Evolutionary conservation across 2,888 invertebrate species (phyloP), one percentile per base, ranked within the genome.

Genomic region (Limenitis camilla): DNA sequence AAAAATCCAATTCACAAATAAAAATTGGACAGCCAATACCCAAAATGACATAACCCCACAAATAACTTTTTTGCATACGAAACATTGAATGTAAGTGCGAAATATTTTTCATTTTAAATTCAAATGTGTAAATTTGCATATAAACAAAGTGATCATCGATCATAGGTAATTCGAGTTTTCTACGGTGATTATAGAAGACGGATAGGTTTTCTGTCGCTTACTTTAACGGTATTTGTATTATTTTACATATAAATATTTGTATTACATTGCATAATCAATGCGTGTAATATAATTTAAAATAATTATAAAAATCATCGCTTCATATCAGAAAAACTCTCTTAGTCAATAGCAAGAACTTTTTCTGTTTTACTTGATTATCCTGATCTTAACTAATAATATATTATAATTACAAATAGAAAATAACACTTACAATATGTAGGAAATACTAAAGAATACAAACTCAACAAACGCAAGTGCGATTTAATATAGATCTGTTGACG

Each of bases 91-190:
- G 81, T 71, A 71, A 64, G 61, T 61, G 76, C 72, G 76, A 76
- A 76, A 81, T 80, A 83, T 61, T 59, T 68, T 68, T 66, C 68
- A 82, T 85, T 85, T 84, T 78, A 76, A 81, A 77, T 81, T 83
- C 81, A 83, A 83, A 85, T 85, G 65, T 66, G 70, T 62, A 64
- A 72, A 85, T 86, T 86, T 83, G 79, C 86, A 86, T 86, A 81
- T 83, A 85, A 77, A 86, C 78, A 78, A 80, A 76, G 71, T 72
- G 64, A 75, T 78, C 72, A 80, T 78, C 76, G 74, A 83, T 83
- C 79, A 80, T 58, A 57, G 64, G 71, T 75, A 61, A 77, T 80
- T 75, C 60, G 68, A 67, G 67, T 71, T 68, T 42, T 55, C 44
- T 50, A 46, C 51, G 47, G 33, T 58, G 65, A 66, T 68, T 67